Conservation (phyloP, 2,888 invertebrate species). For the Leptinotarsa rubiginosa region DNA sequence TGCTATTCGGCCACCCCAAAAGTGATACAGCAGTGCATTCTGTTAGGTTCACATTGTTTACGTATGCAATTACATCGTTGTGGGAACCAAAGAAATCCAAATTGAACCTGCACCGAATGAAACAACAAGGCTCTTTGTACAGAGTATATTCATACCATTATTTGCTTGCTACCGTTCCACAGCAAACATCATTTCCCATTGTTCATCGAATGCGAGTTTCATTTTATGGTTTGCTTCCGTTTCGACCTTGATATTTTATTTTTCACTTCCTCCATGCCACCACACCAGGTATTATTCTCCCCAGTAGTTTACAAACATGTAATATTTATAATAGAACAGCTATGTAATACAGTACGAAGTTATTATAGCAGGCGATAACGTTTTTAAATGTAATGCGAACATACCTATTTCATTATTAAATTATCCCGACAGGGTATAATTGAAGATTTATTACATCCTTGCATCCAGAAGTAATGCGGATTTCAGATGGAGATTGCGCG, state of each 20-base stretch:
- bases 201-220: conserved; percentile 25
- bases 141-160: conserved; percentile 9
- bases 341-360: conserved; percentile 24
- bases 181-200: conserved; percentile 37
- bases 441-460: conserved; percentile 18
- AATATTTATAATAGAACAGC: conserved; percentile 25
- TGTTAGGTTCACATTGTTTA: too few relatives aligned
- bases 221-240: conserved; percentile 46
- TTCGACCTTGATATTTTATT: conserved; percentile 44
- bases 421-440: conserved; percentile 18
- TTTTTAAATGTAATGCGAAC: conserved; percentile 24
- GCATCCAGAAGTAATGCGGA: conserved; percentile 20
- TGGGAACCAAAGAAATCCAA: too few relatives aligned
- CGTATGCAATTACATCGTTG: too few relatives aligned
- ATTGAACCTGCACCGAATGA: neutral
- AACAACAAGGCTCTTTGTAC: neutral
- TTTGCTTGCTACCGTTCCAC: conserved; percentile 33
- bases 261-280: conserved; percentile 42
- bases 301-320: conserved; percentile 34
- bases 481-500: conserved; percentile 19
- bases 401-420: conserved; percentile 27
- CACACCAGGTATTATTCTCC: conserved; percentile 31
- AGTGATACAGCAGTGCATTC: too few relatives aligned
- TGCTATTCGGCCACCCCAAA: too few relatives aligned
- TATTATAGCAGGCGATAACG: conserved; percentile 19